A percentile compares a stretch with the other conserved stretches of the same genome.
phyloP scores from a whole-genome alignment of 2,797 vertebrate species.

The Agapornis canus region DNA sequence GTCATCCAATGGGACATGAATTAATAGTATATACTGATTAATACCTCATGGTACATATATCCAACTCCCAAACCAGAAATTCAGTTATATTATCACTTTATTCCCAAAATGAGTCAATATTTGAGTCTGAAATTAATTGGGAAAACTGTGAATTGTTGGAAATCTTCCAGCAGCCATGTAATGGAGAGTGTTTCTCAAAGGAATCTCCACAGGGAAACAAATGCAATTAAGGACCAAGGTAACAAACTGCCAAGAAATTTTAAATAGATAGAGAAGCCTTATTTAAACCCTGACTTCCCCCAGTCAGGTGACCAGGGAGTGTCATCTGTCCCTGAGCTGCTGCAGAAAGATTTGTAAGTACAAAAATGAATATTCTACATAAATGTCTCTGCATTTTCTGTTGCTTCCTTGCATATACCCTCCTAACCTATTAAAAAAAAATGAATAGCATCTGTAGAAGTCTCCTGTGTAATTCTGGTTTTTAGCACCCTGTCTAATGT shows the following conservation, averaged over 20 bases:
- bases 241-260: slow-evolving; percentile 52
- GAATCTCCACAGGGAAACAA: slow-evolving; percentile 26
- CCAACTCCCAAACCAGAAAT: background rate
- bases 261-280: slow-evolving; percentile 25
- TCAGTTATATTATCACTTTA: background rate
- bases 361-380: background rate
- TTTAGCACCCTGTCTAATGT: background rate
- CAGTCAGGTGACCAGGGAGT: background rate
- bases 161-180: slow-evolving; percentile 2
- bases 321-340: background rate
- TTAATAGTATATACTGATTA: background rate
- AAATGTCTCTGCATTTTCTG: background rate
- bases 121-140: slow-evolving; percentile 41
- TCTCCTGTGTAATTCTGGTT: background rate
- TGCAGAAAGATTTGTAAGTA: background rate
- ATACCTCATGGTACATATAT: background rate
- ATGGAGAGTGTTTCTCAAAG: background rate
- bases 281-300: slow-evolving; percentile 33
- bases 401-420: background rate
- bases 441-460: background rate
- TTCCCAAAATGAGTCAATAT: slow-evolving; percentile 23
- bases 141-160: background rate
- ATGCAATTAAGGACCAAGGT: slow-evolving; percentile 51
- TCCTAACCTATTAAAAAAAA: background rate
- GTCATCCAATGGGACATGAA: background rate